Percentiles rank a stretch among this genome's conserved stretches.
Evolutionary conservation across 2,113 vertebrate species (phyloP).

Genomic region (Gallinago jamesoni): DNA sequence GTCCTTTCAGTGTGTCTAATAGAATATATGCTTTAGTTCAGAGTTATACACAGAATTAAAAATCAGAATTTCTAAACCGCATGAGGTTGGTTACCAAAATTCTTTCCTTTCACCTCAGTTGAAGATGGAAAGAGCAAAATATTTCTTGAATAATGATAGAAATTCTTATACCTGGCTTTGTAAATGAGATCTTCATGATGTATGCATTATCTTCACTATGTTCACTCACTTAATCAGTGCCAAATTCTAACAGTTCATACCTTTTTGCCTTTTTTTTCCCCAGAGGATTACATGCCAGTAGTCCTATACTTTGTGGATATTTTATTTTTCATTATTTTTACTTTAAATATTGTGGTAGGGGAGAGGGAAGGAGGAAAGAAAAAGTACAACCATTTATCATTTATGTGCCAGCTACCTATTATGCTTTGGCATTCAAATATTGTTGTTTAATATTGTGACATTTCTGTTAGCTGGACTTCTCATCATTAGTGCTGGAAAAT

Average conservation of each 20-base stretch:
- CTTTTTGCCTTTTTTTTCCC: neutral
- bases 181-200: neutral
- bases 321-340: neutral
- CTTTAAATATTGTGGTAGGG: neutral
- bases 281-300: neutral
- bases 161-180: neutral
- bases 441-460: neutral
- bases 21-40: neutral
- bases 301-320: neutral
- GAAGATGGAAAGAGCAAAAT: neutral
- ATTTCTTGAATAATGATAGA: neutral
- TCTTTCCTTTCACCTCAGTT: neutral
- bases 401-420: neutral
- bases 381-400: neutral
- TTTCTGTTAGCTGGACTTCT: neutral
- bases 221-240: neutral
- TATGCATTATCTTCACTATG: neutral
- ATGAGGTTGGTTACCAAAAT: neutral
- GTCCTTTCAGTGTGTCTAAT: neutral
- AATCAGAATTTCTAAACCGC: neutral
- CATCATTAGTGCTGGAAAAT: neutral
- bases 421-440: neutral
- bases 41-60: neutral
- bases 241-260: neutral
- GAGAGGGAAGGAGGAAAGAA: neutral